These are phyloP conservation scores for Delichon dasypus DNA, from an alignment of 2,797 vertebrate species.

Conservation along the genomic window DNA sequence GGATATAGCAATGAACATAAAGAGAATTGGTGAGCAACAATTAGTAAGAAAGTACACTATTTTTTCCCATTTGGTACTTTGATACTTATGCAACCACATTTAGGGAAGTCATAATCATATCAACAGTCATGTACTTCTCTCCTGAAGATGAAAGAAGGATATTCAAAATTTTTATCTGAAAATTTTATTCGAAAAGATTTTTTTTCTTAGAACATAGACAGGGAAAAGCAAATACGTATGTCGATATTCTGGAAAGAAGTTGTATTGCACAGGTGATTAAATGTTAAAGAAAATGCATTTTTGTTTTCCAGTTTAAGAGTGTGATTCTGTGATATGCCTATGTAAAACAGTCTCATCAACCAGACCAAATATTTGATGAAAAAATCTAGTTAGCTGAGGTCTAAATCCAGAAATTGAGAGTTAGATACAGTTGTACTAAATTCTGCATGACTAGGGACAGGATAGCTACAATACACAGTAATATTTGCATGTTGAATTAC, in stretches of 20 bases:
- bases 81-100: background rate
- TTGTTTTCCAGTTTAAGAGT: background rate
- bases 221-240: background rate
- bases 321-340: background rate
- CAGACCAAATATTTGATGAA: background rate
- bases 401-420: background rate
- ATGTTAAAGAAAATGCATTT: background rate
- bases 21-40: slow-evolving; percentile 25
- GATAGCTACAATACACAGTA: background rate
- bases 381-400: background rate
- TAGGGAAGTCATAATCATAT: background rate
- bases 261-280: background rate
- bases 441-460: background rate
- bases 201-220: background rate
- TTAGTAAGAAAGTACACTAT: slow-evolving; percentile 13
- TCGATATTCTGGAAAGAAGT: background rate
- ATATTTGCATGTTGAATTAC: background rate
- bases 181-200: no score
- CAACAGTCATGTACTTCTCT: background rate
- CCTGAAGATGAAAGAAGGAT: background rate
- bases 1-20: slow-evolving; percentile 34
- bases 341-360: background rate
- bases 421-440: background rate
- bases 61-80: background rate
- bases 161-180: background rate